phyloP scores from a whole-genome alignment of 2,888 invertebrate species.

The Norana najaformis region DNA sequence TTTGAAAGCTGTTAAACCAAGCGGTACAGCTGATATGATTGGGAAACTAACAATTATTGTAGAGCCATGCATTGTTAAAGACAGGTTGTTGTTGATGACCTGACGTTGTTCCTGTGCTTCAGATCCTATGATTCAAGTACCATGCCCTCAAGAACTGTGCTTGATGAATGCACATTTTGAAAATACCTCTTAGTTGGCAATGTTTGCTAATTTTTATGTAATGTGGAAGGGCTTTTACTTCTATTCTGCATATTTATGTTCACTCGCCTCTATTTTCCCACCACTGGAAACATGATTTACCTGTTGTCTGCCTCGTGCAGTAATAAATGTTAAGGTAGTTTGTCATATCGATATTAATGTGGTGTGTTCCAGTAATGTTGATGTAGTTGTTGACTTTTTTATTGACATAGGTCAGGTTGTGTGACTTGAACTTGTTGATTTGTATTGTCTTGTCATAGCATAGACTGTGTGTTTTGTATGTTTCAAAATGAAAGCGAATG shows the following conservation, averaged over 20 bases:
- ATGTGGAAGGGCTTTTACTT: not conserved
- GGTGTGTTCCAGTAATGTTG: not conserved
- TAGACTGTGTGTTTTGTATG: not conserved
- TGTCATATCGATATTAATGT: not conserved
- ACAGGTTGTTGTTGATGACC: not conserved
- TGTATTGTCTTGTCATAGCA: not conserved
- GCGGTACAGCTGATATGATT: not conserved
- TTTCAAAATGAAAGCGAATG: not conserved
- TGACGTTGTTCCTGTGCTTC: not conserved
- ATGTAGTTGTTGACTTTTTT: not conserved
- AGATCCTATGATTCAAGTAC: not conserved
- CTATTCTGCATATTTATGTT: not conserved
- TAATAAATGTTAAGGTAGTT: not conserved
- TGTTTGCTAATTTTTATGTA: not conserved
- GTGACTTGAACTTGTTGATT: not conserved
- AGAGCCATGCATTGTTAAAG: not conserved
- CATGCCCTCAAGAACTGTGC: not conserved
- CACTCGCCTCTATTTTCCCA: not conserved
- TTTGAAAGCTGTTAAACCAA: not conserved
- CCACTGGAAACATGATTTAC: not conserved
- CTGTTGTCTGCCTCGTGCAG: not conserved
- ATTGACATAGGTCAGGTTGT: not conserved
- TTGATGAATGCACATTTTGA: not conserved
- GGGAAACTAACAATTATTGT: not conserved
- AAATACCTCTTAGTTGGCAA: not conserved